Evolutionary conservation across 1,140 invertebrate genomes (phyloP).

Genomic region (Apis cerana): DNA sequence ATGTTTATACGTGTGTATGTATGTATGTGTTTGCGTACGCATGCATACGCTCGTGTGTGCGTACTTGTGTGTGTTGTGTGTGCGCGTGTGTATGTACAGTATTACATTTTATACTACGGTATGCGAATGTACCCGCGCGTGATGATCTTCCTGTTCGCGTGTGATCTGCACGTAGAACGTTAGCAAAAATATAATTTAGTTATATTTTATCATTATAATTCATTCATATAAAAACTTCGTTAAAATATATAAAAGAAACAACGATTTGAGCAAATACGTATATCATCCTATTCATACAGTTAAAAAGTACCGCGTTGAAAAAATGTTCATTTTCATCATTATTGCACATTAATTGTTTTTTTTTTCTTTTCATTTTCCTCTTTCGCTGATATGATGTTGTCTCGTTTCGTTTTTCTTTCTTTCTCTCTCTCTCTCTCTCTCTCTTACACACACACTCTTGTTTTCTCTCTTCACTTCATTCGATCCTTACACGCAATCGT

Average conservation of each 20-base stretch:
- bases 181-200: slow-evolving; percentile 79
- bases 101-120: background rate
- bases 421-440: background rate
- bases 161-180: slow-evolving; percentile 59
- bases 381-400: slow-evolving; percentile 61
- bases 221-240: slow-evolving; percentile 74
- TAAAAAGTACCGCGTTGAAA: slow-evolving; percentile 69
- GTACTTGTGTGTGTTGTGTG: background rate
- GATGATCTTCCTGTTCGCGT: background rate
- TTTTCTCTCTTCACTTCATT: background rate
- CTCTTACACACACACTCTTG: background rate
- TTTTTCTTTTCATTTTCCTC: background rate
- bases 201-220: slow-evolving; percentile 71
- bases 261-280: slow-evolving; percentile 79
- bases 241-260: slow-evolving; percentile 80
- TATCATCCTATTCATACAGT: slow-evolving; percentile 67
- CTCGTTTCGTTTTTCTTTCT: slow-evolving; percentile 27
- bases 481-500: too few species aligned
- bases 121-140: slow-evolving; percentile 5
- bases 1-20: background rate
- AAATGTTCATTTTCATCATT: slow-evolving; percentile 65
- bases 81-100: background rate
- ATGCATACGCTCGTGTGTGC: background rate
- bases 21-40: background rate
- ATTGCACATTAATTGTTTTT: slow-evolving; percentile 76